These are phyloP conservation scores for Anoplius nigerrimus DNA, from an alignment of 2,888 invertebrate species.

Conservation along the genomic window DNA sequence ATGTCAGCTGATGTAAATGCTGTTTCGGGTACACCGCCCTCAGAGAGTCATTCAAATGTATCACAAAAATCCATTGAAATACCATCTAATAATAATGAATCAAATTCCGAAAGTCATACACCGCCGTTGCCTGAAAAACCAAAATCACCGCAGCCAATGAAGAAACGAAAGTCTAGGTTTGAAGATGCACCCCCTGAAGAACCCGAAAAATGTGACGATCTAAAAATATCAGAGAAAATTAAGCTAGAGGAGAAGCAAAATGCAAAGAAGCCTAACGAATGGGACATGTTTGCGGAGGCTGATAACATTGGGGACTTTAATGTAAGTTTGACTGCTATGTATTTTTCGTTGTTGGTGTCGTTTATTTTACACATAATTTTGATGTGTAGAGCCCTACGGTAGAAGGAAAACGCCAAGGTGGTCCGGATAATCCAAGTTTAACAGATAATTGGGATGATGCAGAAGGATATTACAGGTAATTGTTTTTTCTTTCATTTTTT, in stretches of 20 bases:
- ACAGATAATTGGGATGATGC: conserved; percentile 99
- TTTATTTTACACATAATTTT: conserved; percentile 35
- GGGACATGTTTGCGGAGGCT: conserved; percentile 96
- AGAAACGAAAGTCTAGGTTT: conserved; percentile 65
- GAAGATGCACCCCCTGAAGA: conserved; percentile 61
- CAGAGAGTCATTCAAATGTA: conserved; percentile 55
- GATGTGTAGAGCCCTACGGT: conserved; percentile 83
- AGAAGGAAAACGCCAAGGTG: conserved; percentile 77
- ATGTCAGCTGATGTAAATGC: conserved; percentile 66
- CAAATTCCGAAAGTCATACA: conserved; percentile 69
- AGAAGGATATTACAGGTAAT: conserved; percentile 95
- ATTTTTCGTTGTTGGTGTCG: conserved; percentile 21
- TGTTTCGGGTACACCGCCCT: conserved; percentile 54
- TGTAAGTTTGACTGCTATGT: conserved; percentile 76
- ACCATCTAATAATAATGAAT: conserved; percentile 70
- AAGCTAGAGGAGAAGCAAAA: conserved; percentile 69
- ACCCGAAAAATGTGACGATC: conserved; percentile 56
- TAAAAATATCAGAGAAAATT: conserved; percentile 60
- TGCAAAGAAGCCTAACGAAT: conserved; percentile 80
- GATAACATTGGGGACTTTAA: conserved; percentile 88
- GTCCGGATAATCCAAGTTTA: conserved; percentile 90
- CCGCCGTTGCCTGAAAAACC: conserved; percentile 69
- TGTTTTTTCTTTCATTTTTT: conserved; percentile 6
- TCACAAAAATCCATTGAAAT: conserved; percentile 64
- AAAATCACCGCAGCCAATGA: conserved; percentile 59